A percentile compares a stretch with the other conserved stretches of the same genome.
These are phyloP conservation scores for Parus major DNA, from an alignment of 2,113 vertebrate genomes.

Conservation along the genomic window DNA sequence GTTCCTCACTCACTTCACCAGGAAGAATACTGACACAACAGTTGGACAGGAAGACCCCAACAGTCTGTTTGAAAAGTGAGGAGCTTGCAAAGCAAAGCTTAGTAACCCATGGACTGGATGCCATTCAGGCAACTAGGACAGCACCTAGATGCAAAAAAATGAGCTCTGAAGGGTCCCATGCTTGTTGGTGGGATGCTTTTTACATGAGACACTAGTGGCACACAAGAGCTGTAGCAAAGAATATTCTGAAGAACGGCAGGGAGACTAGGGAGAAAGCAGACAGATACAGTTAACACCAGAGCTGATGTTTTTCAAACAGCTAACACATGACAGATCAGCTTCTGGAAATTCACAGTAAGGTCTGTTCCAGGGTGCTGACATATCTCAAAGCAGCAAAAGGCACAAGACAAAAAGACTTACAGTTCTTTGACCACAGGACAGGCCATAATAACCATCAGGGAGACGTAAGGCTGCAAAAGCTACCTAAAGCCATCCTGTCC, in stretches of 20 bases:
- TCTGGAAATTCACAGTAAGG: neutral
- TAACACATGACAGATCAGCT: neutral
- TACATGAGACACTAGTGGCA: neutral
- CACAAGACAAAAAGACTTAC: neutral
- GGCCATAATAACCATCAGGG: neutral
- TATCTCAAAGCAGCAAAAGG: neutral
- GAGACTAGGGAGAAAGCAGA: neutral
- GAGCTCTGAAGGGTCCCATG: neutral
- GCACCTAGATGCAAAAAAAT: neutral
- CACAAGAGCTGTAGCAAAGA: neutral
- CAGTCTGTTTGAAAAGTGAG: accelerated
- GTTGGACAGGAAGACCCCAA: accelerated
- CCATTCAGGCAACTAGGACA: neutral
- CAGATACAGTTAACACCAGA: neutral
- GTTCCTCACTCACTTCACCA: neutral
- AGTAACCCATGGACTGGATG: neutral
- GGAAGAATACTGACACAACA: neutral
- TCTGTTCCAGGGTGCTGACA: neutral
- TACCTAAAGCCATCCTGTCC: neutral
- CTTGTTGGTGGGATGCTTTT: neutral
- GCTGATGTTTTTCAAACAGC: neutral
- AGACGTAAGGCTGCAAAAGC: neutral
- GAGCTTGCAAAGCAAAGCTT: neutral
- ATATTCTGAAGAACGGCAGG: neutral
- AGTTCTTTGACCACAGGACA: neutral